Percentiles rank a stretch among this genome's conserved stretches.
Evolutionary conservation across 2,888 invertebrate genomes (phyloP).

Genomic region (Cordilura impudica): DNA sequence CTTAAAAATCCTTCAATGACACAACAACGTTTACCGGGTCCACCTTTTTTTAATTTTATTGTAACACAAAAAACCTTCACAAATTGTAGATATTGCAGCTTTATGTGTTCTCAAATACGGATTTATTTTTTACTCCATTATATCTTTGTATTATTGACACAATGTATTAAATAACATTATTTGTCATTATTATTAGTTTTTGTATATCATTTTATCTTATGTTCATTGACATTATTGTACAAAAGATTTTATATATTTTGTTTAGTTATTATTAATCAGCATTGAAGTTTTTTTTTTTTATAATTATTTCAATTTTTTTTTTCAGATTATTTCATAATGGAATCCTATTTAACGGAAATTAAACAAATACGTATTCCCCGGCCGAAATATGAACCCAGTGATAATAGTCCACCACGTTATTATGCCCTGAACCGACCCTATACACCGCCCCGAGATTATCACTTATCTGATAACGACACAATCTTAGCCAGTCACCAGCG

Average conservation of each 20-base stretch:
- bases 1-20: too few relatives aligned
- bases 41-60: too few relatives aligned
- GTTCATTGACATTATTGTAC: slow-evolving; percentile 39
- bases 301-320: not conserved
- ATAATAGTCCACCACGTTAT: slow-evolving; percentile 74
- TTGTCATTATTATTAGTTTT: not conserved
- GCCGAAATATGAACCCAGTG: slow-evolving; percentile 84
- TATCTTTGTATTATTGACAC: not conserved
- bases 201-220: slow-evolving; percentile 13
- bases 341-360: slow-evolving; percentile 90
- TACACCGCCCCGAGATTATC: slow-evolving; percentile 89
- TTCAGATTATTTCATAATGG: slow-evolving; percentile 80
- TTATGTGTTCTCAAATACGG: not conserved
- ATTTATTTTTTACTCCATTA: not conserved
- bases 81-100: too few relatives aligned
- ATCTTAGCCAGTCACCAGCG: slow-evolving; percentile 60
- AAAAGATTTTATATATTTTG: not conserved
- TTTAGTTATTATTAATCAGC: not conserved
- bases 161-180: slow-evolving; percentile 24
- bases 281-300: not conserved
- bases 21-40: too few relatives aligned
- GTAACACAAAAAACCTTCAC: too few relatives aligned
- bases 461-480: slow-evolving; percentile 78
- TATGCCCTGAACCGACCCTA: slow-evolving; percentile 80
- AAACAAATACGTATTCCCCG: slow-evolving; percentile 90